These are phyloP conservation scores for Axinella damicornis DNA, from an alignment of 37 sponge, comb jelly and placozoan species.

Conservation along the genomic window DNA sequence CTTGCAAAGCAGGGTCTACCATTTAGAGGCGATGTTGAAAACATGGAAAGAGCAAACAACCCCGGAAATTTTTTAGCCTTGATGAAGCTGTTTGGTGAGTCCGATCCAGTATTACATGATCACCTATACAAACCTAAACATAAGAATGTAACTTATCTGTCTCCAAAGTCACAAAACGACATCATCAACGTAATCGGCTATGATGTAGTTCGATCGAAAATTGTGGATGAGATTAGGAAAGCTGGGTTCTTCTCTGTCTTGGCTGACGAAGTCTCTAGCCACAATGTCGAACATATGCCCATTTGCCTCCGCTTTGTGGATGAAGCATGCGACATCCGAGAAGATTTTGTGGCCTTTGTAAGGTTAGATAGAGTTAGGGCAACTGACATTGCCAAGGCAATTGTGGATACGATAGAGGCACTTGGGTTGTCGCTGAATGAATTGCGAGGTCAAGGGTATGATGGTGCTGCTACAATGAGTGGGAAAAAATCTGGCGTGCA, in stretches of 20 bases:
- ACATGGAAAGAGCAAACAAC: conserved; percentile 25
- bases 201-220: conserved; percentile 44
- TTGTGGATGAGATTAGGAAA: conserved; percentile 52
- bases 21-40: conserved; percentile 50
- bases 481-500: conserved; percentile 73
- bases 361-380: conserved; percentile 60
- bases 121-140: conserved; percentile 23
- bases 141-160: conserved; percentile 67
- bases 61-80: conserved; percentile 57
- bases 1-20: conserved; percentile 63
- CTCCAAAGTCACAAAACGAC: conserved; percentile 72
- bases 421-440: conserved; percentile 56
- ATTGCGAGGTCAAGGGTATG: conserved; percentile 70
- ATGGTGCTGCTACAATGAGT: conserved; percentile 77
- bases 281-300: conserved; percentile 65
- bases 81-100: conserved; percentile 9
- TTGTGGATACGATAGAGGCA: conserved; percentile 22
- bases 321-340: conserved; percentile 39
- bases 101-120: conserved; percentile 28
- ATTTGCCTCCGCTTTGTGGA: conserved; percentile 39
- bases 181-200: conserved; percentile 68
- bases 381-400: conserved; percentile 62
- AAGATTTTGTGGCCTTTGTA: conserved; percentile 63
- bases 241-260: conserved; percentile 62
- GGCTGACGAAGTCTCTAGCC: conserved; percentile 65